Evolutionary conservation across 2,888 invertebrate genomes (phyloP).

Genomic region (Lutraria lutraria): DNA sequence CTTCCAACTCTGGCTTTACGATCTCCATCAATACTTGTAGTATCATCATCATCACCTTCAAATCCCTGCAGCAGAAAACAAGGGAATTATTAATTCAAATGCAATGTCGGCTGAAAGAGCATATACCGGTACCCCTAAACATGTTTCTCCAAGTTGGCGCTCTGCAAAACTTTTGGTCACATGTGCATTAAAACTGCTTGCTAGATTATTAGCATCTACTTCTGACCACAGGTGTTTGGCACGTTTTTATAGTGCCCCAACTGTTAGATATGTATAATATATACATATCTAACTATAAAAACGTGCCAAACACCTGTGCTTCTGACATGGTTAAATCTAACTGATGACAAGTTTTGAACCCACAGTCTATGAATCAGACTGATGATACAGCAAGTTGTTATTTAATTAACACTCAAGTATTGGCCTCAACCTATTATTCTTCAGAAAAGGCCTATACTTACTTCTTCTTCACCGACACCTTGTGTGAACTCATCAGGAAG

Average conservation of each 20-base stretch:
- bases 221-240: neutral
- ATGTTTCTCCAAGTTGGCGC: too few relatives aligned
- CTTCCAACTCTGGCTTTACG: constrained; percentile 72
- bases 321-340: too few relatives aligned
- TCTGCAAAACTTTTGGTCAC: neutral
- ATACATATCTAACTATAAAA: too few relatives aligned
- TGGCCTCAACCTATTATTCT: too few relatives aligned
- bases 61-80: constrained; percentile 66
- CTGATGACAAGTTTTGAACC: too few relatives aligned
- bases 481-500: constrained; percentile 78
- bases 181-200: neutral
- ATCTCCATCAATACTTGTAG: constrained; percentile 64
- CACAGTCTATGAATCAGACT: too few relatives aligned
- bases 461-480: constrained; percentile 61
- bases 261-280: too few relatives aligned
- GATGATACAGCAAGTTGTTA: too few relatives aligned
- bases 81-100: neutral
- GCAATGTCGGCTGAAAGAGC: neutral
- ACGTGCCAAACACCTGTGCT: too few relatives aligned
- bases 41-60: constrained; percentile 73
- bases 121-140: too few relatives aligned
- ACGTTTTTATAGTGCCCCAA: too few relatives aligned
- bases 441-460: constrained; percentile 30
- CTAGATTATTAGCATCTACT: neutral
- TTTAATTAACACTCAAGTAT: too few relatives aligned